Evolutionary conservation across 2,888 invertebrate genomes (phyloP), one percentile per base, ranked within the genome.

Genomic region (Toxonevra muliebris): DNA sequence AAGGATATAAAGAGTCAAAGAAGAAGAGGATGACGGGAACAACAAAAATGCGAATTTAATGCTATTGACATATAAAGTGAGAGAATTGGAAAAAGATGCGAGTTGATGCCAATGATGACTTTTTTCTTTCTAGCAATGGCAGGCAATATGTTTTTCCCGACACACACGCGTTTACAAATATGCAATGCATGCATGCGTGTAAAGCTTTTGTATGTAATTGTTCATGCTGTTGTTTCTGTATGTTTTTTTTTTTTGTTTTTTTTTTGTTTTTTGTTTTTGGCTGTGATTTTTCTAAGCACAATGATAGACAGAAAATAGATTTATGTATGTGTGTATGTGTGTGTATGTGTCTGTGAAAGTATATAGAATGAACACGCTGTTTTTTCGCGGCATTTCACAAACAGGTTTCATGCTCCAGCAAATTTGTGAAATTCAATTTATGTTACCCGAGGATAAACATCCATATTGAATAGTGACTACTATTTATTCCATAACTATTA

Each of bases 351-450:
- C 15, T 19, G 11, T 19, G 41, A 48, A 52, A 30, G 50, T 20
- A 64, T 41, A 40, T 19, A 30, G 42, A 54, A 30, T 65, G 45
- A 52, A 43, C 50, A 52, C 57, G 52, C 57, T 59, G 65, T 48
- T 45, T 65, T 65, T 65, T 61, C 41, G 45, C 55, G 57, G 53
- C 53, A 50, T 76, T 79, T 82, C 77, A 78, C 77, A 76, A 81
- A 80, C 82, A 76, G 81, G 82, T 82, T 80, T 82, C 78, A 81
- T 82, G 80, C 82, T 80, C 76, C 79, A 82, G 77, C 81, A 80
- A 81, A 79, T 81, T 81, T 81, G 74, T 80, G 80, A 82, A 82
- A 82, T 82, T 81, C 81, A 80, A 80, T 80, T 82, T 82, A 80
- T 78, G 76, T 76, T 75, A 75, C 75, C 79, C 77, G 75, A 76